phyloP scores from a whole-genome alignment of 2,113 vertebrate species.

The Megaleporinus macrocephalus region DNA sequence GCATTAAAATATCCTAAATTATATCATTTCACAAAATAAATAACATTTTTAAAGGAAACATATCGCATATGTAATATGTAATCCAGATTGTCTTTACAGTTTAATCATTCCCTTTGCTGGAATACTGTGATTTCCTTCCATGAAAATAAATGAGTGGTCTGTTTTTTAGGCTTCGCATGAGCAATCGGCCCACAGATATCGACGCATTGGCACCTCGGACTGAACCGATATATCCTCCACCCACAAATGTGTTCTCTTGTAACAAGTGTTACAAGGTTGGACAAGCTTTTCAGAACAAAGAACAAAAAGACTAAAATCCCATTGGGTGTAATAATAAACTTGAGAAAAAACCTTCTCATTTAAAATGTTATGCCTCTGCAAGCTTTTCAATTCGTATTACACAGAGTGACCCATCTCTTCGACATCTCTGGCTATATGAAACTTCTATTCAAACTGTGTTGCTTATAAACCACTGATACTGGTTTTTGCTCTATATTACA shows the following conservation, averaged over 20 bases:
- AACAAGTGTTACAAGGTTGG: neutral
- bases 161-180: neutral
- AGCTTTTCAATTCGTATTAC: too few species aligned
- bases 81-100: conserved; percentile 7
- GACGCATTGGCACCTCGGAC: neutral
- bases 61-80: neutral
- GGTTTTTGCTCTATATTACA: too few species aligned
- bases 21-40: neutral
- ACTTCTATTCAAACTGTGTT: too few species aligned
- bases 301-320: neutral
- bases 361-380: too few species aligned
- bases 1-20: neutral
- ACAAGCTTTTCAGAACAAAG: neutral
- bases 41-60: neutral
- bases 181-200: neutral
- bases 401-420: too few species aligned
- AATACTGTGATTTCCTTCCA: neutral
- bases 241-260: neutral
- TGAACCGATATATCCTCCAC: neutral
- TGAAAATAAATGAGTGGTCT: neutral
- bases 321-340: neutral
- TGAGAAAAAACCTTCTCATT: neutral
- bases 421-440: too few species aligned
- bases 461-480: too few species aligned
- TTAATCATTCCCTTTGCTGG: neutral